A percentile compares a stretch with the other conserved stretches of the same genome.
phyloP scores from a whole-genome alignment of 2,797 vertebrate genomes.

The Halcyon leucocephala region DNA sequence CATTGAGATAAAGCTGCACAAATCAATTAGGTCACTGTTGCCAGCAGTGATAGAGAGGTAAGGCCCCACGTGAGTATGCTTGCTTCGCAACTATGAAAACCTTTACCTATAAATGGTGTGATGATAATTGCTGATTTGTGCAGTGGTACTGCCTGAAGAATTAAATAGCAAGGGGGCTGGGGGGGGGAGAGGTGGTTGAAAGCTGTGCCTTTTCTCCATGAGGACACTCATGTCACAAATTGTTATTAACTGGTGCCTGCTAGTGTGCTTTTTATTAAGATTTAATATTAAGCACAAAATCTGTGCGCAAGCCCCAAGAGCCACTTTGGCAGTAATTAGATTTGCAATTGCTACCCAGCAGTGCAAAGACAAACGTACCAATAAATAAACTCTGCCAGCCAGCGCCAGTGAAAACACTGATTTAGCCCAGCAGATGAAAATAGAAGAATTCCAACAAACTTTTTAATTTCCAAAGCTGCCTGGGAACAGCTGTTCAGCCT shows the following conservation, averaged over 20 bases:
- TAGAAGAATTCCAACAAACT: not conserved
- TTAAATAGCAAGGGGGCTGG: not conserved
- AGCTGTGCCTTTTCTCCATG: not conserved
- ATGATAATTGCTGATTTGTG: not conserved
- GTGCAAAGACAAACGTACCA: not conserved
- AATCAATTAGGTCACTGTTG: not conserved
- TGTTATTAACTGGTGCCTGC: not conserved
- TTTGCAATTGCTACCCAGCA: conserved; percentile 15
- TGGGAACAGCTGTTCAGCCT: not conserved
- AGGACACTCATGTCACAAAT: not conserved
- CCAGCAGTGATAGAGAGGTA: not conserved
- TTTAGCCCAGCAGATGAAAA: not conserved
- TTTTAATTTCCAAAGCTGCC: not conserved
- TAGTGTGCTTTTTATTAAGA: not conserved
- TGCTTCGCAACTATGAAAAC: not conserved
- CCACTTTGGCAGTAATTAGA: not conserved
- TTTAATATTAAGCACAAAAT: conserved; percentile 25
- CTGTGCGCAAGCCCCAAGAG: not conserved
- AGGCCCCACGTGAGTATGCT: fast-evolving
- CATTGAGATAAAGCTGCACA: not conserved
- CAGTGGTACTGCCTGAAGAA: not conserved
- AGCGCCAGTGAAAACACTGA: not conserved
- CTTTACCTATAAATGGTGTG: not conserved
- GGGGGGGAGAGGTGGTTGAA: not conserved
- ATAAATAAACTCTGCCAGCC: not conserved